phyloP scores from a whole-genome alignment of 2,797 vertebrate genomes.

The Antennarius maculatus region DNA sequence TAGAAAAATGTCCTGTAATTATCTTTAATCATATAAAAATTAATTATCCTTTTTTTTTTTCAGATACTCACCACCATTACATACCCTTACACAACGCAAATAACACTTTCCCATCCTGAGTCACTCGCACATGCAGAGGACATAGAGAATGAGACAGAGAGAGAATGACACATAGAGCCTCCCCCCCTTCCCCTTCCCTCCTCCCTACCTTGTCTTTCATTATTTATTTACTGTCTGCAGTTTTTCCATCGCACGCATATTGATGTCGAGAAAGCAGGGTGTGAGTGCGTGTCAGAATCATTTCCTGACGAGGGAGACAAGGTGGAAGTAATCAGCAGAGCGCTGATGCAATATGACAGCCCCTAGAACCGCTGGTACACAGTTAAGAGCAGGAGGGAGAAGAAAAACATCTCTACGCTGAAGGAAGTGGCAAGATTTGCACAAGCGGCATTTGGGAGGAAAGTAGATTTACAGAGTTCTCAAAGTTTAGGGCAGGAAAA shows the following conservation, averaged over 20 bases:
- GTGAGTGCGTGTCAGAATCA: slow-evolving; percentile 86
- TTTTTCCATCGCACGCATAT: slow-evolving; percentile 84
- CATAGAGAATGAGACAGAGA: slow-evolving; percentile 59
- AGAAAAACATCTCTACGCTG: slow-evolving; percentile 70
- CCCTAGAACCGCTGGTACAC: slow-evolving; percentile 78
- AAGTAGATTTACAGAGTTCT: slow-evolving; percentile 73
- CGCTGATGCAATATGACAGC: slow-evolving; percentile 86
- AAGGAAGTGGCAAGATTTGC: slow-evolving; percentile 70
- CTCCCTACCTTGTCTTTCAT: slow-evolving; percentile 77
- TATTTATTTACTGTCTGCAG: slow-evolving; percentile 86
- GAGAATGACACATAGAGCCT: slow-evolving; percentile 57
- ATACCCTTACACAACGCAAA: slow-evolving; percentile 39
- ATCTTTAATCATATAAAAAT: slow-evolving; percentile 28
- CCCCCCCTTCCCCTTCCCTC: slow-evolving; percentile 28
- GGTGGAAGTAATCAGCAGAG: slow-evolving; percentile 87
- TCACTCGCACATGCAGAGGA: slow-evolving; percentile 54
- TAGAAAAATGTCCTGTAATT: slow-evolving; percentile 17
- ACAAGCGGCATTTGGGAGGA: slow-evolving; percentile 67
- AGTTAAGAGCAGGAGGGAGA: slow-evolving; percentile 80
- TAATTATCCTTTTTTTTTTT: slow-evolving; percentile 20
- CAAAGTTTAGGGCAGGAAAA: slow-evolving; percentile 69
- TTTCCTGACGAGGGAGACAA: slow-evolving; percentile 87
- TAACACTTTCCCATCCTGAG: slow-evolving; percentile 54
- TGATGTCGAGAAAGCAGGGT: slow-evolving; percentile 84
- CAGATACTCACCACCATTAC: slow-evolving; percentile 15